A percentile compares a stretch with the other conserved stretches of the same genome.
phyloP scores from a whole-genome alignment of 2,113 vertebrate species.

The Scartelaos histophorus region DNA sequence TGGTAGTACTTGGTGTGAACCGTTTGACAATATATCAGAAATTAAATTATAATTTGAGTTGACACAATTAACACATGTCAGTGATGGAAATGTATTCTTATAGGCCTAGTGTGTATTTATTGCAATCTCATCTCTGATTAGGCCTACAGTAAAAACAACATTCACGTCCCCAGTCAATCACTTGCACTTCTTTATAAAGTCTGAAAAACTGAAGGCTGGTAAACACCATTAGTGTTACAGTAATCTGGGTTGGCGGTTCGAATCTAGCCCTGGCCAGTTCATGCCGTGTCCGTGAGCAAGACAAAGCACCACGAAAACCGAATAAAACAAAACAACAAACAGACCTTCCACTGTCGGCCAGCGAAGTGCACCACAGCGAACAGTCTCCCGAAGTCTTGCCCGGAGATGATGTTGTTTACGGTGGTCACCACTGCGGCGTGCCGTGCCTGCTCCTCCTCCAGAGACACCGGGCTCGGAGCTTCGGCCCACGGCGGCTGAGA shows the following conservation, averaged over 20 bases:
- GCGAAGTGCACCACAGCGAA: slow-evolving; percentile 68
- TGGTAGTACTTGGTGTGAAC: no score
- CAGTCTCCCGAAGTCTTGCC: slow-evolving; percentile 49
- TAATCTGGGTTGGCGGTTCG: neutral
- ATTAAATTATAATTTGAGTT: no score
- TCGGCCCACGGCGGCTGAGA: slow-evolving; percentile 54
- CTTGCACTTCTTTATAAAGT: no score
- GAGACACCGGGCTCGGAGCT: neutral
- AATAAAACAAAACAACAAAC: neutral
- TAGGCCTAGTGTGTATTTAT: no score
- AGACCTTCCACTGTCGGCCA: slow-evolving; percentile 62
- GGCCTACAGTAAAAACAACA: no score
- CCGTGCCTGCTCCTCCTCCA: slow-evolving; percentile 42
- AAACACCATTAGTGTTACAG: neutral
- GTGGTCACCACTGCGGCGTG: slow-evolving; percentile 54
- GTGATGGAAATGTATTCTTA: no score
- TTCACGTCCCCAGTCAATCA: no score
- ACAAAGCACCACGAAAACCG: neutral
- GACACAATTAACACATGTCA: no score
- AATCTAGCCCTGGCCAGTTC: neutral
- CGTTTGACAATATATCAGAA: no score
- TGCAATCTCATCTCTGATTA: no score
- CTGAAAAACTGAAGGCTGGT: no score
- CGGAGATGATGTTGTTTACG: slow-evolving; percentile 47
- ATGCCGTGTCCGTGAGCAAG: neutral